These are phyloP conservation scores for Calameuta idolon DNA, from an alignment of 2,888 invertebrate species.

Conservation along the genomic window DNA sequence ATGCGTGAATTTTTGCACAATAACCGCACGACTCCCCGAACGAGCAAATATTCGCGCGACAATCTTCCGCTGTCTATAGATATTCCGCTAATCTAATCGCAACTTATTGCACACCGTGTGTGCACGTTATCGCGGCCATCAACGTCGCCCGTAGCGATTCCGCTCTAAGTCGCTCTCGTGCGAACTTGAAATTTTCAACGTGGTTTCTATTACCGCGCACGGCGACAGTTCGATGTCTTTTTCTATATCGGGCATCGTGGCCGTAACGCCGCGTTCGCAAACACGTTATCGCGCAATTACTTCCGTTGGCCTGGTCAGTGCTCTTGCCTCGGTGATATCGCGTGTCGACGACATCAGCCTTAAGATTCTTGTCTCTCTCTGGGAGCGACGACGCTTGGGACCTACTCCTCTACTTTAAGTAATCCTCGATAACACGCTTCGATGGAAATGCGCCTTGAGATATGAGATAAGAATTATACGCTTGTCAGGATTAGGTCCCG, in stretches of 20 bases:
- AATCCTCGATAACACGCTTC: background rate
- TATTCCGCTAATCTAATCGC: background rate
- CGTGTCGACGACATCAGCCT: background rate
- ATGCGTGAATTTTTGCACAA: background rate
- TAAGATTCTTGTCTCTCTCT: background rate
- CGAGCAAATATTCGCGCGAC: background rate
- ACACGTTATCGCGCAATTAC: background rate
- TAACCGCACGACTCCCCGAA: background rate
- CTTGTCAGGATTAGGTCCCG: background rate
- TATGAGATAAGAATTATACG: background rate
- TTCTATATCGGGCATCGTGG: background rate
- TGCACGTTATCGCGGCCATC: background rate
- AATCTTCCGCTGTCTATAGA: background rate
- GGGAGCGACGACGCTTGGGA: background rate
- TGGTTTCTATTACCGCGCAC: background rate
- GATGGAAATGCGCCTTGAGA: background rate
- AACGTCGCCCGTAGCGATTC: background rate
- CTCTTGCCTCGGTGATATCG: background rate
- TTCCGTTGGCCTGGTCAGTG: background rate
- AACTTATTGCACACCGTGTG: background rate
- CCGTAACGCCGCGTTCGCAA: background rate
- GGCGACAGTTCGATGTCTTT: background rate
- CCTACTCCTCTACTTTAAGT: background rate
- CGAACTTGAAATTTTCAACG: background rate
- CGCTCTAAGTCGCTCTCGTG: background rate